A percentile compares a stretch with the other conserved stretches of the same genome.
Evolutionary conservation across 2,113 vertebrate species (phyloP).

Genomic region (Hippocampus barbouri): DNA sequence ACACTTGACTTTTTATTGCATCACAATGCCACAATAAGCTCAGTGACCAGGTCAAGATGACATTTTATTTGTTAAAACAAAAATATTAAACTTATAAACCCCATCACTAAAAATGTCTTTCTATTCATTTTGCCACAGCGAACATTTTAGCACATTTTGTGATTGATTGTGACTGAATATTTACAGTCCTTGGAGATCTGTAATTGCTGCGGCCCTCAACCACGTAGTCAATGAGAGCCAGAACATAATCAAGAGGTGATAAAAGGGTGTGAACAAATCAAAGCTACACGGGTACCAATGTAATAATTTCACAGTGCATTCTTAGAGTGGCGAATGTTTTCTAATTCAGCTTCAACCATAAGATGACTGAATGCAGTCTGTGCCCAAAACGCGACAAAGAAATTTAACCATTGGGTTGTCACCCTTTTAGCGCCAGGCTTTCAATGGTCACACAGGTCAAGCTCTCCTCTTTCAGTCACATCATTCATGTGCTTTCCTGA

Average conservation of each 20-base stretch:
- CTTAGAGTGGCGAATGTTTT: background rate
- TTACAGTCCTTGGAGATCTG: background rate
- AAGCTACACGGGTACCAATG: background rate
- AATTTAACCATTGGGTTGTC: background rate
- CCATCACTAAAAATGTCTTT: too few species aligned
- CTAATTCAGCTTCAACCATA: background rate
- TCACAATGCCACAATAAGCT: background rate
- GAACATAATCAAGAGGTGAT: constrained; percentile 31
- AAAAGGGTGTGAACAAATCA: background rate
- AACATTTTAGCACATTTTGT: background rate
- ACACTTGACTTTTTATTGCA: too few species aligned
- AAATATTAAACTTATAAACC: too few species aligned
- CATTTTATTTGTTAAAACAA: too few species aligned
- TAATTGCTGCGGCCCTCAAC: background rate
- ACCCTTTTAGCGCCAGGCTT: background rate
- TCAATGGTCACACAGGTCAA: background rate
- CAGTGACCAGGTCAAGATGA: background rate
- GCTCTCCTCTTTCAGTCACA: constrained; percentile 1
- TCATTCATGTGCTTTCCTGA: background rate
- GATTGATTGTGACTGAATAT: background rate
- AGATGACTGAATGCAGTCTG: background rate
- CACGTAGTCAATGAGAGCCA: constrained; percentile 13
- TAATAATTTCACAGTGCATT: background rate
- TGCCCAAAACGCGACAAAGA: background rate
- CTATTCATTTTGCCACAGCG: background rate